Conservation (phyloP, 2,113 vertebrate genomes). For the Caranx melampygus region DNA sequence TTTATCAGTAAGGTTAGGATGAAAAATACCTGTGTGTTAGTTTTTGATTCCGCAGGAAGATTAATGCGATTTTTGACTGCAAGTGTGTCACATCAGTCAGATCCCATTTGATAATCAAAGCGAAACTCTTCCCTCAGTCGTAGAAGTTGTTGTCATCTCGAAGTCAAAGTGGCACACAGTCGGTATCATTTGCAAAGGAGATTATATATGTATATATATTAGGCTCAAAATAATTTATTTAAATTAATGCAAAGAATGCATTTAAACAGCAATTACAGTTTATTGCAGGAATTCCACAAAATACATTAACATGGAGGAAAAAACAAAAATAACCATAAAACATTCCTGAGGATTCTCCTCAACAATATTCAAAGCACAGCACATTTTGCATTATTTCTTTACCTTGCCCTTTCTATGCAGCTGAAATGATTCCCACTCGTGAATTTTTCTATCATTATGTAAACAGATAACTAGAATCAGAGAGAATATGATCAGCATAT, state of each 20-base stretch:
- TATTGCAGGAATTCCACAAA: constrained; percentile 26
- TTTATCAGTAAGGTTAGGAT: constrained; percentile 75
- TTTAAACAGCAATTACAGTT: constrained; percentile 40
- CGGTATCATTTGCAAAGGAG: constrained; percentile 27
- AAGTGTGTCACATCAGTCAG: constrained; percentile 73
- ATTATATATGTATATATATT: neutral
- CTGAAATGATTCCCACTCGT: constrained; percentile 57
- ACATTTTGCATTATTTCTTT: constrained; percentile 53
- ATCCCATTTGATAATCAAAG: constrained; percentile 69
- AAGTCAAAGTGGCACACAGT: constrained; percentile 29
- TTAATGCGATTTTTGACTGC: constrained; percentile 69
- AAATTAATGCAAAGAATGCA: constrained; percentile 40
- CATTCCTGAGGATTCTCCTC: constrained; percentile 20
- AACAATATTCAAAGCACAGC: constrained; percentile 25
- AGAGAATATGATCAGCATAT: constrained; percentile 77
- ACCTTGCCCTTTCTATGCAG: constrained; percentile 56
- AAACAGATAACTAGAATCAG: constrained; percentile 73
- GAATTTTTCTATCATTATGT: constrained; percentile 69
- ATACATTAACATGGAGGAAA: constrained; percentile 40
- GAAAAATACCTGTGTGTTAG: constrained; percentile 67
- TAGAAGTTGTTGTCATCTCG: constrained; percentile 36
- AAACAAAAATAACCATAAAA: constrained; percentile 47
- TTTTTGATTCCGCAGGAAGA: constrained; percentile 66
- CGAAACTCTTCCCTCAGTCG: constrained; percentile 34
- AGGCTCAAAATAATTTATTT: constrained; percentile 40